A percentile compares a stretch with the other conserved stretches of the same genome.
Evolutionary conservation across 2,113 vertebrate genomes (phyloP).

Genomic region (Cettia cetti): DNA sequence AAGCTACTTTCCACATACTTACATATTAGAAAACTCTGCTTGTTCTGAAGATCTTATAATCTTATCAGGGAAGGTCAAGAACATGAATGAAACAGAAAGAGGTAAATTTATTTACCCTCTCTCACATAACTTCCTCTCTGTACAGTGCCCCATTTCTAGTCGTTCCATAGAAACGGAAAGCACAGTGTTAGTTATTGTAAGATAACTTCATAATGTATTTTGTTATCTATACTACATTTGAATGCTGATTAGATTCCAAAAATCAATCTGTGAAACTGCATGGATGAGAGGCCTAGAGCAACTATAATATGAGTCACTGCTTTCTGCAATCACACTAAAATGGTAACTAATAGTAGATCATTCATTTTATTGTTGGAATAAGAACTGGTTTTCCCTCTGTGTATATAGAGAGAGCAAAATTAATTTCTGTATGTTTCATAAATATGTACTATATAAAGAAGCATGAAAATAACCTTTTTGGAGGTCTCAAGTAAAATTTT

Average conservation of each 20-base stretch:
- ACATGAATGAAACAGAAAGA: background rate
- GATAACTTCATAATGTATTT: background rate
- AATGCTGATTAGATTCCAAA: slow-evolving; percentile 13
- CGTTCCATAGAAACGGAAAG: background rate
- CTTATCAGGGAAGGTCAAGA: background rate
- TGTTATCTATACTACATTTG: background rate
- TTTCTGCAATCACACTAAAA: slow-evolving; percentile 16
- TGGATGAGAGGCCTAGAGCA: slow-evolving; percentile 16
- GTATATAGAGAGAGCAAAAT: background rate
- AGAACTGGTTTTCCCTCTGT: background rate
- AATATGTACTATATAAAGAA: slow-evolving; percentile 18
- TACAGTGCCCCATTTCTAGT: background rate
- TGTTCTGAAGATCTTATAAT: background rate
- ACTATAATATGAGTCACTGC: background rate
- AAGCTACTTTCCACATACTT: background rate
- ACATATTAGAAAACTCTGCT: background rate
- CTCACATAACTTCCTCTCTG: background rate
- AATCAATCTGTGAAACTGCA: background rate
- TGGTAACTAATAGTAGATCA: background rate
- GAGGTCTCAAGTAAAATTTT: background rate
- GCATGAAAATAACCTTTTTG: slow-evolving; percentile 23
- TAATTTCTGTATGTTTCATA: slow-evolving; percentile 50
- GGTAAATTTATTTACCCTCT: background rate
- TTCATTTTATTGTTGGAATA: slow-evolving; percentile 37
- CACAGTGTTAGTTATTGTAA: background rate